phyloP scores from a whole-genome alignment of 2,888 invertebrate species.

The Pemphredon lugubris region DNA sequence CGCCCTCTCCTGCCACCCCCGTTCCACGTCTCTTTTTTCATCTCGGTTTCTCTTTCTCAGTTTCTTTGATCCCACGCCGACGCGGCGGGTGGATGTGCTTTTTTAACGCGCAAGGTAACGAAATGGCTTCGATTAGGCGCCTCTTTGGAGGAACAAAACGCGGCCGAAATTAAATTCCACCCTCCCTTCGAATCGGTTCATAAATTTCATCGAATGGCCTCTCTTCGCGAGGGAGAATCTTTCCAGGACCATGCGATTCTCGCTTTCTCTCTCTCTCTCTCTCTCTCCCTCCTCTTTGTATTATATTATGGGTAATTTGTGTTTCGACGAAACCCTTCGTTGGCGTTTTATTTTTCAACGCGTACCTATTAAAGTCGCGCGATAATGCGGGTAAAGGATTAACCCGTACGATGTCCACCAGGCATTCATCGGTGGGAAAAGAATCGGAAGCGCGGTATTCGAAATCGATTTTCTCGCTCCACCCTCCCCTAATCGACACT shows the following conservation, averaged over 20 bases:
- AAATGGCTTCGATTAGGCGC: slow-evolving; percentile 46
- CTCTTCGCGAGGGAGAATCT: no score
- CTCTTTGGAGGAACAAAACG: slow-evolving; percentile 3
- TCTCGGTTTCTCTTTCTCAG: slow-evolving; percentile 1
- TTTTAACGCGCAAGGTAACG: slow-evolving; percentile 32
- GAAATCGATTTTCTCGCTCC: background rate
- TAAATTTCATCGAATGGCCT: slow-evolving; percentile 41
- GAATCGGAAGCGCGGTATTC: background rate
- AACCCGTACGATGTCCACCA: slow-evolving; percentile 3
- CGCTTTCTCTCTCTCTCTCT: no score
- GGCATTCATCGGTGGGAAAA: background rate
- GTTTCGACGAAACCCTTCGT: no score
- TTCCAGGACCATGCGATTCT: no score
- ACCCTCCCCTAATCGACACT: slow-evolving; percentile 26
- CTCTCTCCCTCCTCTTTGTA: no score
- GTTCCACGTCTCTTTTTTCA: background rate
- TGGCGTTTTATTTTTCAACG: no score
- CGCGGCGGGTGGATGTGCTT: slow-evolving; percentile 37
- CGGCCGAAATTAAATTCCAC: slow-evolving; percentile 13
- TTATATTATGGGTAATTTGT: no score
- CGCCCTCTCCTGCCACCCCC: background rate
- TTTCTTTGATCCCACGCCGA: slow-evolving; percentile 57
- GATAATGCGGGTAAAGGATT: no score
- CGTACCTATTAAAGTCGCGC: no score
- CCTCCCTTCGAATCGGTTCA: slow-evolving; percentile 29